Base-by-base conservation (phyloP, 2,797 vertebrate species). In the Pseudocheirus occidentalis region DNA sequence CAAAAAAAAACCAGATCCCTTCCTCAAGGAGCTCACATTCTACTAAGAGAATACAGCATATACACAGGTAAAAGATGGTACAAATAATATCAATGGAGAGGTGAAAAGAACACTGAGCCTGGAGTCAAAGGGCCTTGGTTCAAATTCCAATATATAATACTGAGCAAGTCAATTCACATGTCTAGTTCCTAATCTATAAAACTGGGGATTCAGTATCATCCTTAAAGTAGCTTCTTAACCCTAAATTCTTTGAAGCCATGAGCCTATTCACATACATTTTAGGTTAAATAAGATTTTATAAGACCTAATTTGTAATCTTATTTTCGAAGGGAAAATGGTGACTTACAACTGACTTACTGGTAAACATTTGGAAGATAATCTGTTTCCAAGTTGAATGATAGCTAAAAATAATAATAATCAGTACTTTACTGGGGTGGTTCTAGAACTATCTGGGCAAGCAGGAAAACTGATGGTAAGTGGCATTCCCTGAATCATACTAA, bases 341-440 rank as follows among this genome's bases (percentile, higher is more conserved):
- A 11, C 13, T n/a, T n/a, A 40, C n/a, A 46, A 46, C 2, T 27
- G 40, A 50, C 40, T 27, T 24, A 87, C 21, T 50, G 4, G 66
- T 81, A 81, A 27, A 50, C 21, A 50, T 27, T 87, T 46, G 9
- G 40, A 24, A 50, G 27, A 87, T 40, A 87, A 27, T 87, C 24
- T 87, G 21, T 50, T 87, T 50, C 40, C 40, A 50, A 28, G 40
- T 11, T 87, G 59, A 90, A 57, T 81, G 92, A 53, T 92, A 87
- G 92, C 31, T 95, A 92, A 94, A 92, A 58, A 94, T 81, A 95
- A 90, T 59, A 34, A 91, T 3, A 4, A 87, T 58, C 55, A 94
- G 13, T 94, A 87, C 9, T 50, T 87, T 27, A 87, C 1, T 87
- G 21, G 40, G 40, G 7, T 9, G 46, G n/a, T 46, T 81, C 40